A percentile compares a stretch with the other conserved stretches of the same genome.
Conservation (phyloP, 2,113 vertebrate genomes). For the Laticauda colubrina region DNA sequence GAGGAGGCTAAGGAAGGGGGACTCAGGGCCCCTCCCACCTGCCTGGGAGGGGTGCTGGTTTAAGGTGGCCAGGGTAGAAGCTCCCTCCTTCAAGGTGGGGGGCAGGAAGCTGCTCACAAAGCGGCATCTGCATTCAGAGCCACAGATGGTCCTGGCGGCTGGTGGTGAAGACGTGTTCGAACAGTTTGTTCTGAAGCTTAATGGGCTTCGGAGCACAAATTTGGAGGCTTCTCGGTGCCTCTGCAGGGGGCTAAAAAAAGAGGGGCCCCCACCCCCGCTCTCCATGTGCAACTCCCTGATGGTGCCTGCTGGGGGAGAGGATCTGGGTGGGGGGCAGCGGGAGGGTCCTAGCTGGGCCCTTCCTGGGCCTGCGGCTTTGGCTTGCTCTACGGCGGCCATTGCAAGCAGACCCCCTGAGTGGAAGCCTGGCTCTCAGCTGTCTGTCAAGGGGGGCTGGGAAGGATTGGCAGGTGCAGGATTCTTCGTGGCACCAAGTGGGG, state of each 20-base stretch:
- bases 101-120: not conserved
- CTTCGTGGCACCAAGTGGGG: not conserved
- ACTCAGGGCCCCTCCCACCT: not conserved
- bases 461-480: not conserved
- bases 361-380: not conserved
- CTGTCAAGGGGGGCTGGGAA: not conserved
- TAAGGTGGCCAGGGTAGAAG: not conserved
- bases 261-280: not conserved
- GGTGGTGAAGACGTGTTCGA: not conserved
- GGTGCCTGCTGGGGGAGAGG: not conserved
- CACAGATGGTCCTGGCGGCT: not conserved
- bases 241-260: slow-evolving; percentile 13
- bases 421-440: not conserved
- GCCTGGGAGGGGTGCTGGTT: not conserved
- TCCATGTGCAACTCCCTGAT: not conserved
- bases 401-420: not conserved
- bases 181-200: slow-evolving; percentile 6
- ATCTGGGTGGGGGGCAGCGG: not conserved
- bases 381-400: not conserved
- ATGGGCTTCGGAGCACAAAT: slow-evolving; percentile 1
- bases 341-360: too few relatives aligned
- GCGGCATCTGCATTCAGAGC: not conserved
- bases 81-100: not conserved
- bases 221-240: not conserved
- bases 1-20: not conserved